phyloP scores from a whole-genome alignment of 2,113 vertebrate genomes.

The Notarius quadriscutis region DNA sequence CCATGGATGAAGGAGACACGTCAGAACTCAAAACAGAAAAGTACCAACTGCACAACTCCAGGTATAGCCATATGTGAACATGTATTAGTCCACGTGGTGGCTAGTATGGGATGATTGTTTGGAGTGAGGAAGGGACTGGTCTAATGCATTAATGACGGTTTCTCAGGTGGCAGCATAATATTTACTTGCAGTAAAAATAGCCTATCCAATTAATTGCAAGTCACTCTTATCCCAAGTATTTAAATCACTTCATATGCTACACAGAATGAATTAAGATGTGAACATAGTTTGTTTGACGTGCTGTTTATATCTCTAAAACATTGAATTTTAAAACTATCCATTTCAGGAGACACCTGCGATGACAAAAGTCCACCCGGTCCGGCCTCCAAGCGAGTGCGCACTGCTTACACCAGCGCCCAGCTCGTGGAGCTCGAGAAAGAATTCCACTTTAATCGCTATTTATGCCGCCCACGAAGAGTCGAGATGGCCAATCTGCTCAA shows the following conservation, averaged over 20 bases:
- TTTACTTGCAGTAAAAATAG: background rate
- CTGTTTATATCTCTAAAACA: background rate
- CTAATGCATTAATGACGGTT: slow-evolving; percentile 2
- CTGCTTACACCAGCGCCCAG: slow-evolving; percentile 95
- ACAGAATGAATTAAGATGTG: background rate
- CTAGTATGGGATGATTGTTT: slow-evolving; percentile 2
- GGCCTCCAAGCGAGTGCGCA: slow-evolving; percentile 94
- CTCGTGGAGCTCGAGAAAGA: slow-evolving; percentile 98
- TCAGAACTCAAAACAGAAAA: slow-evolving; percentile 95
- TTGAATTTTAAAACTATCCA: background rate
- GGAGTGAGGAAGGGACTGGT: background rate
- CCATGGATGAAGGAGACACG: slow-evolving; percentile 99
- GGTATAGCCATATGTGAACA: slow-evolving; percentile 72
- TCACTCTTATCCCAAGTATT: background rate
- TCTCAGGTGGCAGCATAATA: background rate
- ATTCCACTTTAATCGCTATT: slow-evolving; percentile 97
- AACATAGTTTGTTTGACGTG: background rate
- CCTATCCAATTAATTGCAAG: background rate
- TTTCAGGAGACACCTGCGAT: slow-evolving; percentile 90
- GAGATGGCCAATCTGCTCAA: slow-evolving; percentile 98
- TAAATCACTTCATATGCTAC: background rate
- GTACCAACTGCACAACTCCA: slow-evolving; percentile 84
- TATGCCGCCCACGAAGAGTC: slow-evolving; percentile 93
- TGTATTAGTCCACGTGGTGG: slow-evolving; percentile 23
- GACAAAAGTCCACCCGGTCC: slow-evolving; percentile 97